Evolutionary conservation across 1,140 invertebrate species (phyloP).

Genomic region (Diorhabda carinulata): DNA sequence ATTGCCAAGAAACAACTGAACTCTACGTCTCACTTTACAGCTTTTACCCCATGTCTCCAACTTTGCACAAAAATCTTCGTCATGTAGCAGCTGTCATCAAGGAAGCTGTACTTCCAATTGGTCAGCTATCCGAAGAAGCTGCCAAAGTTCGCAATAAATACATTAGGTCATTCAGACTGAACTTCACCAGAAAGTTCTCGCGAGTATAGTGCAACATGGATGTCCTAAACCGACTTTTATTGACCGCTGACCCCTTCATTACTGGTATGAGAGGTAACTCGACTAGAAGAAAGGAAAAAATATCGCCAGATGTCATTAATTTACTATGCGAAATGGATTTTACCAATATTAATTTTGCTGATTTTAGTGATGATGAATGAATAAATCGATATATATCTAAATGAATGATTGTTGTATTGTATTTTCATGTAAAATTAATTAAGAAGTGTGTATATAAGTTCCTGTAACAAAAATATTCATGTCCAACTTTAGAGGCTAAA

Average conservation of each 20-base stretch:
- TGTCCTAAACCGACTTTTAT: slow-evolving; percentile 32
- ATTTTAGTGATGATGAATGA: too few species aligned
- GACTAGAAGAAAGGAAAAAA: too few species aligned
- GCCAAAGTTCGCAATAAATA: slow-evolving; percentile 33
- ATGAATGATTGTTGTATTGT: too few species aligned
- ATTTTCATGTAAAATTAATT: too few species aligned
- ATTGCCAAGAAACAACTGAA: slow-evolving; percentile 28
- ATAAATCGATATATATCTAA: too few species aligned
- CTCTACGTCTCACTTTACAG: slow-evolving; percentile 37
- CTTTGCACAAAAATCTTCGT: slow-evolving; percentile 42
- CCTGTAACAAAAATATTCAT: too few species aligned
- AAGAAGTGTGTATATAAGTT: too few species aligned
- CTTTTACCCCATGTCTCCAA: slow-evolving; percentile 43
- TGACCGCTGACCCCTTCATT: neutral
- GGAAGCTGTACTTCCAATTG: slow-evolving; percentile 35
- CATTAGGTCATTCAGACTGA: slow-evolving; percentile 27
- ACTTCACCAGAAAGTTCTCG: slow-evolving; percentile 35
- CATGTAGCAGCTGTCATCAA: slow-evolving; percentile 29
- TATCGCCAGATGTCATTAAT: too few species aligned
- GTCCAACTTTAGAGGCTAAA: too few species aligned
- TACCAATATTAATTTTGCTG: too few species aligned
- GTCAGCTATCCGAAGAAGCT: slow-evolving; percentile 34
- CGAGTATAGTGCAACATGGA: slow-evolving; percentile 30
- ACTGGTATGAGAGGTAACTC: neutral
- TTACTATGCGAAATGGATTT: too few species aligned